phyloP scores from a whole-genome alignment of 1,140 invertebrate species.

The Drosophila triauraria region DNA sequence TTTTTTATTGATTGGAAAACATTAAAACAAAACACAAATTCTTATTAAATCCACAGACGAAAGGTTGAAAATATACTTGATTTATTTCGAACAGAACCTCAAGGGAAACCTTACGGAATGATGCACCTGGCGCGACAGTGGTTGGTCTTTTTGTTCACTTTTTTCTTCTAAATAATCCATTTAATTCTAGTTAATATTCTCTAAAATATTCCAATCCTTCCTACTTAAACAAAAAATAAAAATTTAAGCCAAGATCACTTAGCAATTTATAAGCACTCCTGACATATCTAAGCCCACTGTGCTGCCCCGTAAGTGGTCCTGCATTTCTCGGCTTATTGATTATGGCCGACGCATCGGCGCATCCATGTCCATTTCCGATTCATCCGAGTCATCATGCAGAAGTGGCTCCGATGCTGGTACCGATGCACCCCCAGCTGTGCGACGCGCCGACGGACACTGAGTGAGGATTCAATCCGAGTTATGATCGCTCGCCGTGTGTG shows the following conservation, averaged over 20 bases:
- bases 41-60: no score
- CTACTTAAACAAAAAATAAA: no score
- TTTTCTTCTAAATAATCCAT: no score
- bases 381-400: conserved; percentile 59
- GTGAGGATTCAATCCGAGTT: conserved; percentile 61
- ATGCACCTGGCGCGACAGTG: accelerated
- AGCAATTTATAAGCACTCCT: background rate
- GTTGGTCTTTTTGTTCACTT: no score
- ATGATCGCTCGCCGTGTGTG: conserved; percentile 56
- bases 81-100: background rate
- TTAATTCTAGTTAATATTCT: no score
- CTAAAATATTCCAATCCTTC: no score
- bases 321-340: conserved; percentile 77
- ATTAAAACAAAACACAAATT: no score
- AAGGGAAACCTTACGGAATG: background rate
- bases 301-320: conserved; percentile 50
- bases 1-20: no score
- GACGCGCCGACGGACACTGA: conserved; percentile 21
- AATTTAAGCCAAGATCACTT: no score
- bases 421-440: conserved; percentile 41
- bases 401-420: conserved; percentile 9
- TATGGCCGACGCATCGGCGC: conserved; percentile 63
- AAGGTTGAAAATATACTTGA: background rate
- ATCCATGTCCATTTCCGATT: conserved; percentile 77
- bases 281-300: conserved; percentile 17